Evolutionary conservation across 23 tunicate species (phyloP), one percentile per base, ranked within the genome.

Genomic region (Trididemnum miniatum): DNA sequence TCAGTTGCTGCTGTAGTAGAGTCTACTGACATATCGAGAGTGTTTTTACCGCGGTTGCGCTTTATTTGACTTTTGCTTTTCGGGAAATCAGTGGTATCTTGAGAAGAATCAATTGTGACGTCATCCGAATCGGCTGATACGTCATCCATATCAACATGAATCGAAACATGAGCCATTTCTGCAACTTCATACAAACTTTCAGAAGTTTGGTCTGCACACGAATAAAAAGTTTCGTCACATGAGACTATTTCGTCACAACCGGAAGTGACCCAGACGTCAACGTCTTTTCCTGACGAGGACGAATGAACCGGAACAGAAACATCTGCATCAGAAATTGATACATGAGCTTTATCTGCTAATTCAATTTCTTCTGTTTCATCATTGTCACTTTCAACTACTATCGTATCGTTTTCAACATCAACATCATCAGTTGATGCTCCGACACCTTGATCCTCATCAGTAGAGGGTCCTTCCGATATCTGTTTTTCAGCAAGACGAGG

Each of bases 121-220:
- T 62, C 67, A n/a, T 20, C 15, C 15, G 71, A 78, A 33, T 23
- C 35, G 18, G 24, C 12, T 35, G 59, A 23, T 78, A 34, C 26
- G 34, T 80, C 36, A 35, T 62, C 79, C 26, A 76, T 34, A 31
- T 36, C 59, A 2, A 31, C 65, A 37, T 77, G 63, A 12, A 77
- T 65, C 1, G 93, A 88, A 71, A 83, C 77, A 31, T 88, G 79
- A 1, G 84, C 77, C 83, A 88, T 86, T 35, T 87, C 87, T 23
- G 83, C 93, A 54, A 60, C 80, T 34, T 87, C 92, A 81, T 87
- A 87, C 33, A 81, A 32, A 35, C 92, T 87, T 26, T 62, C 67
- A 24, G 67, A 12, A 26, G 67, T 4, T 3, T 22, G 71, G 72
- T 66, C 67, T 26, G 67, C 23, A n/a, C 67, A 62, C 15, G 67